Conservation (phyloP, 2,113 vertebrate species). For the Dicerorhinus sumatrensis region DNA sequence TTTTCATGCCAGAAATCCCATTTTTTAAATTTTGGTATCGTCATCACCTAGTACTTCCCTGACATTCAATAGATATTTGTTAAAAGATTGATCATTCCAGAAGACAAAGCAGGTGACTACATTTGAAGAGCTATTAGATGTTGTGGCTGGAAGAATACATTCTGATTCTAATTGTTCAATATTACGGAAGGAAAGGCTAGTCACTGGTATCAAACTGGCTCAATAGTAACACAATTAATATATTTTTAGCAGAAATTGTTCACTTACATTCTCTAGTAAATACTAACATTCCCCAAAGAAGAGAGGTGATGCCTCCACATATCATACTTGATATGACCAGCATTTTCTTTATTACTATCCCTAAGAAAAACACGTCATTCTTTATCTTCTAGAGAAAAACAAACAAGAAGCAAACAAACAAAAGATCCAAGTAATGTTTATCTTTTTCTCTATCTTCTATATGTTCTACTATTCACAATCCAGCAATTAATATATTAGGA, state of each 20-base stretch:
- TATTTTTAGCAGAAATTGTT: neutral
- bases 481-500: neutral
- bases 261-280: constrained; percentile 64
- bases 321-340: neutral
- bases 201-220: neutral
- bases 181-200: neutral
- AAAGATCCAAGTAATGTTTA: neutral
- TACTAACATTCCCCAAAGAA: constrained; percentile 61
- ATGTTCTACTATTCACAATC: neutral
- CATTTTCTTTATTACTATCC: neutral
- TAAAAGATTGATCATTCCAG: neutral
- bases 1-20: neutral
- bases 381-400: neutral
- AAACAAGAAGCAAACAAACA: neutral
- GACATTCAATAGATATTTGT: neutral
- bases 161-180: neutral
- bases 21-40: neutral
- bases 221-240: neutral
- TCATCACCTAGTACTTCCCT: neutral
- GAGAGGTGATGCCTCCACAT: neutral
- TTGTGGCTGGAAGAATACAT: neutral
- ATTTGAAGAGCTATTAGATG: neutral
- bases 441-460: neutral
- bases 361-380: neutral
- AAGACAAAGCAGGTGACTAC: neutral